Percentiles rank a stretch among this genome's conserved stretches.
phyloP scores from a whole-genome alignment of 2,113 vertebrate species.

The Glareola pratincola region DNA sequence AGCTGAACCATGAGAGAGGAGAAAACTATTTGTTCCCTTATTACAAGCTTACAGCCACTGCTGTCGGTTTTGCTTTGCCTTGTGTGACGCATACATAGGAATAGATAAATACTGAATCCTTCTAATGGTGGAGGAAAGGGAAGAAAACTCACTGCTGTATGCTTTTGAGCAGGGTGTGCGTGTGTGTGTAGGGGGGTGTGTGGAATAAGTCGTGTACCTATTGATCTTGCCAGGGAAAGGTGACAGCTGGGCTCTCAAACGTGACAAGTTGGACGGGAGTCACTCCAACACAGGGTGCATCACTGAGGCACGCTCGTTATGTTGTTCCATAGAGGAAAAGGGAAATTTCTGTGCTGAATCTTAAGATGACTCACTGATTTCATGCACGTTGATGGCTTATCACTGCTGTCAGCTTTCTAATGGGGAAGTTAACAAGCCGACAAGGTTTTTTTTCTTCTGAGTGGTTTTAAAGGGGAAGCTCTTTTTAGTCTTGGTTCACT shows the following conservation, averaged over 20 bases:
- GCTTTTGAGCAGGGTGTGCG: not conserved
- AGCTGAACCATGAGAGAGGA: not conserved
- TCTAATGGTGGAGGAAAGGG: not conserved
- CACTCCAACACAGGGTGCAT: not conserved
- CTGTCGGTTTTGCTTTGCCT: slow-evolving; percentile 15
- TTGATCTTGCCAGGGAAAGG: not conserved
- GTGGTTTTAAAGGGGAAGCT: not conserved
- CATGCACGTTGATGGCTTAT: not conserved
- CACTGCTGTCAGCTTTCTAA: not conserved
- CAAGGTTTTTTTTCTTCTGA: not conserved
- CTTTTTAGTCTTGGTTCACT: not conserved
- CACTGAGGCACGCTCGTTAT: accelerated
- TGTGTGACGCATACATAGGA: not conserved
- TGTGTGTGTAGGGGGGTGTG: not conserved
- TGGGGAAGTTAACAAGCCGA: not conserved
- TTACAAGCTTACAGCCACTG: not conserved
- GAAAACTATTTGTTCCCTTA: not conserved
- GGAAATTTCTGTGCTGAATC: not conserved
- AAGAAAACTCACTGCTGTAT: not conserved
- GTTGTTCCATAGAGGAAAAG: not conserved
- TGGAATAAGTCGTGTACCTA: not conserved
- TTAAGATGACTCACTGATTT: slow-evolving; percentile 11
- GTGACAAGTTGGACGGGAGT: not conserved
- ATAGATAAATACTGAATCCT: not conserved
- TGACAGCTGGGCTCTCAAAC: not conserved